A percentile compares a stretch with the other conserved stretches of the same genome.
phyloP scores from a whole-genome alignment of 2,113 vertebrate genomes.

The Rousettus leschenaultii region DNA sequence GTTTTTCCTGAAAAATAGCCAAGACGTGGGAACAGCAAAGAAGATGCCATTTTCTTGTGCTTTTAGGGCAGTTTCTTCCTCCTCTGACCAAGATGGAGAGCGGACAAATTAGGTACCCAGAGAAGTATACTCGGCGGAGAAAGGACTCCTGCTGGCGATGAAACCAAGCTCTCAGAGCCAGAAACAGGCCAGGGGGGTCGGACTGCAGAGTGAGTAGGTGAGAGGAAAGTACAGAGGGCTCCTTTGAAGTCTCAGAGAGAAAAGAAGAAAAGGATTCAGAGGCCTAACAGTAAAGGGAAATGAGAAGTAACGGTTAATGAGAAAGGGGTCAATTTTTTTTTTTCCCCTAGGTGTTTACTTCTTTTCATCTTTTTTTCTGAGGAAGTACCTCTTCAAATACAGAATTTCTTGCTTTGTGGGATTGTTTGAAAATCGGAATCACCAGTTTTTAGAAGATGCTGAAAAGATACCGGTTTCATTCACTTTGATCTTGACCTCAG shows the following conservation, averaged over 20 bases:
- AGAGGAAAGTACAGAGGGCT: neutral
- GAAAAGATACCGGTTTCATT: neutral
- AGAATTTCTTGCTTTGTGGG: neutral
- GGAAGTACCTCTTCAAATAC: neutral
- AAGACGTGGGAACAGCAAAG: neutral
- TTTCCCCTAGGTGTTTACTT: neutral
- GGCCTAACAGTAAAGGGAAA: neutral
- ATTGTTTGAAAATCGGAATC: neutral
- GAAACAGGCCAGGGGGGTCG: neutral
- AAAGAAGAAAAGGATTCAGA: neutral
- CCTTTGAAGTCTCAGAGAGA: neutral
- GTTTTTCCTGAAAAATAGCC: neutral
- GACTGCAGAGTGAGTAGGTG: neutral
- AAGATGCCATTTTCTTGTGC: neutral
- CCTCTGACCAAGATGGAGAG: neutral
- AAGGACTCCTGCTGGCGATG: neutral
- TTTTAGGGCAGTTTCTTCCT: neutral
- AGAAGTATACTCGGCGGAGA: accelerated
- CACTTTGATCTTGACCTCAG: neutral
- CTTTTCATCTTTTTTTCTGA: neutral
- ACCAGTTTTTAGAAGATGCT: neutral
- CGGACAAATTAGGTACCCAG: neutral
- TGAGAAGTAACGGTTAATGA: neutral
- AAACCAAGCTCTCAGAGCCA: neutral
- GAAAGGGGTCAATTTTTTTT: neutral